These are phyloP conservation scores for Ferrisia virgata DNA, from an alignment of 2,888 invertebrate species.

Conservation along the genomic window DNA sequence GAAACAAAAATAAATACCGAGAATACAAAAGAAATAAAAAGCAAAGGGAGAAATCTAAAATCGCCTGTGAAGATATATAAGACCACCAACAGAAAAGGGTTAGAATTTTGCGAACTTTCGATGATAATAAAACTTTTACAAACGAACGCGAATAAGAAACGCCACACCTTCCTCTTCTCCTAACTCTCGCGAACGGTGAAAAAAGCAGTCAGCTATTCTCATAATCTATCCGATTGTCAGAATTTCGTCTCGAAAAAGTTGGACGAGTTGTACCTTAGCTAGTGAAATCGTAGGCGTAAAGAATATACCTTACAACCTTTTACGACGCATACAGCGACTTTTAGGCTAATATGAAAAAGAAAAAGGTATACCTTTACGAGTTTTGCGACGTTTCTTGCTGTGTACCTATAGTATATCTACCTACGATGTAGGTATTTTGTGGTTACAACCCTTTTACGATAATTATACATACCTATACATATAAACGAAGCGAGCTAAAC, in stretches of 20 bases:
- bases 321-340: not conserved
- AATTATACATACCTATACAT: slow-evolving; percentile 18
- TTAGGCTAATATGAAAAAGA: not conserved
- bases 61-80: slow-evolving; percentile 22
- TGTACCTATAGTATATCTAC: not conserved
- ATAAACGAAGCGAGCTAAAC: slow-evolving; percentile 21
- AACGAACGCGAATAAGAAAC: not conserved
- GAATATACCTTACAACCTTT: not conserved
- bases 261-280: not conserved
- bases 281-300: too few species aligned
- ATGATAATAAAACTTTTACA: slow-evolving; percentile 26
- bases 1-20: slow-evolving; percentile 14
- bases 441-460: not conserved
- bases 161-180: too few species aligned
- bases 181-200: too few species aligned
- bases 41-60: not conserved
- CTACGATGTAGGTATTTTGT: not conserved
- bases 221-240: slow-evolving; percentile 20
- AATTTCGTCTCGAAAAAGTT: slow-evolving; percentile 15
- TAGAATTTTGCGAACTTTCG: slow-evolving; percentile 20
- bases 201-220: not conserved
- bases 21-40: slow-evolving; percentile 25
- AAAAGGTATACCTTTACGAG: not conserved
- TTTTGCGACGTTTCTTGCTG: not conserved
- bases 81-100: slow-evolving; percentile 8